These are phyloP conservation scores for Rhinoraja longicauda DNA, from an alignment of 2,797 vertebrate species.

Conservation along the genomic window DNA sequence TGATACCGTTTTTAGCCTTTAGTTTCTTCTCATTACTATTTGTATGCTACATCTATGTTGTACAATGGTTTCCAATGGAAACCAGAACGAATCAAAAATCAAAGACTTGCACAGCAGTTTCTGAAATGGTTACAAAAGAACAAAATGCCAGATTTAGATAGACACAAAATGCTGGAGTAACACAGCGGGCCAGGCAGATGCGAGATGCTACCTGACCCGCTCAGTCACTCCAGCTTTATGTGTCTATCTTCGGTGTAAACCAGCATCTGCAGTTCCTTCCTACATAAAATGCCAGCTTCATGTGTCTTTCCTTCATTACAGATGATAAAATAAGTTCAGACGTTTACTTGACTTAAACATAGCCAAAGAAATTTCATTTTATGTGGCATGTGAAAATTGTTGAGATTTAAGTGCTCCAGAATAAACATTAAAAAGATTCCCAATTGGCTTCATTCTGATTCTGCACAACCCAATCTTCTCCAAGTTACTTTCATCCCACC, in stretches of 20 bases:
- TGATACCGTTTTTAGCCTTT: slow-evolving; percentile 30
- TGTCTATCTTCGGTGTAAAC: no score
- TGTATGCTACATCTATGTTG: not conserved
- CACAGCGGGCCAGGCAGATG: no score
- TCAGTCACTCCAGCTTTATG: no score
- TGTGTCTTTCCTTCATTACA: not conserved
- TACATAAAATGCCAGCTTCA: not conserved
- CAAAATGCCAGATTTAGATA: no score
- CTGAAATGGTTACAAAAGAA: not conserved
- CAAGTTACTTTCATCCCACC: not conserved
- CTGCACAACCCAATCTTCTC: not conserved
- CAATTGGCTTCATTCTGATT: not conserved
- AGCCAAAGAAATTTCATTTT: not conserved
- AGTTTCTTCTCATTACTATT: slow-evolving; percentile 18
- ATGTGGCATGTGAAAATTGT: not conserved
- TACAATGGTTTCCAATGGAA: not conserved
- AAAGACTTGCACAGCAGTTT: not conserved
- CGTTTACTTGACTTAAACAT: not conserved
- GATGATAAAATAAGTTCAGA: not conserved
- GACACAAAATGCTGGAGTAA: no score
- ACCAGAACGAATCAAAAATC: not conserved
- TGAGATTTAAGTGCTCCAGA: not conserved
- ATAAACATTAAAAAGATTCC: not conserved
- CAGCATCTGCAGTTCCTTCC: no score
- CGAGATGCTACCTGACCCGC: no score